phyloP scores from a whole-genome alignment of 1,140 invertebrate species.

The Pseudachorutes palmiensis region DNA sequence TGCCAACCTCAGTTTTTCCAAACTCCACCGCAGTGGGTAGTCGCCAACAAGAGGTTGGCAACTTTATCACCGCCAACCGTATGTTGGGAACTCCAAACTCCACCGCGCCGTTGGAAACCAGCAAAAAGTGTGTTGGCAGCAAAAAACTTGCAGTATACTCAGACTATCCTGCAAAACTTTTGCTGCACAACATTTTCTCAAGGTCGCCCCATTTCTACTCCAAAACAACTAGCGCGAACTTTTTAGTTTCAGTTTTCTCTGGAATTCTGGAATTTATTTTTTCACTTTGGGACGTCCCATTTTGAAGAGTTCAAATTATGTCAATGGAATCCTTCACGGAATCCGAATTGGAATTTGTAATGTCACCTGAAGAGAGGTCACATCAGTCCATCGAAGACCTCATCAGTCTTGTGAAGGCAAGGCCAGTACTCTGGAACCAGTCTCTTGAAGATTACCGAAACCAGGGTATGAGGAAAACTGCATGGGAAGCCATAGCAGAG shows the following conservation, averaged over 20 bases:
- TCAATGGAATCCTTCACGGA: neutral
- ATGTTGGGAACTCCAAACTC: neutral
- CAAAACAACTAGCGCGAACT: no score
- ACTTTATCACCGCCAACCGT: neutral
- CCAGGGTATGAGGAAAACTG: neutral
- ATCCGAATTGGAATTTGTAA: neutral
- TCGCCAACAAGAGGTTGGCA: neutral
- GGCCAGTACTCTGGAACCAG: neutral
- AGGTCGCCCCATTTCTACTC: neutral
- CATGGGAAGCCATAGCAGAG: neutral
- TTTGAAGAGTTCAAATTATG: neutral
- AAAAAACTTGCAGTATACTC: neutral
- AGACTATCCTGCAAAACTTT: neutral
- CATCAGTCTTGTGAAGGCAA: neutral
- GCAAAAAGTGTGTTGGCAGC: neutral
- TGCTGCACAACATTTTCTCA: neutral
- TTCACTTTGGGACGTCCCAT: neutral
- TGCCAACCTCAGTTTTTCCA: neutral
- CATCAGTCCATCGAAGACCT: neutral
- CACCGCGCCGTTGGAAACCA: neutral
- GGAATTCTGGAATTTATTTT: neutral
- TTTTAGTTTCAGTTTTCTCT: no score
- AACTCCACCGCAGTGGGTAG: neutral
- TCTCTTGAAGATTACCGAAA: neutral
- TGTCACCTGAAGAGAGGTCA: neutral